phyloP scores from a whole-genome alignment of 2,888 invertebrate species.

The Apamea sordens region DNA sequence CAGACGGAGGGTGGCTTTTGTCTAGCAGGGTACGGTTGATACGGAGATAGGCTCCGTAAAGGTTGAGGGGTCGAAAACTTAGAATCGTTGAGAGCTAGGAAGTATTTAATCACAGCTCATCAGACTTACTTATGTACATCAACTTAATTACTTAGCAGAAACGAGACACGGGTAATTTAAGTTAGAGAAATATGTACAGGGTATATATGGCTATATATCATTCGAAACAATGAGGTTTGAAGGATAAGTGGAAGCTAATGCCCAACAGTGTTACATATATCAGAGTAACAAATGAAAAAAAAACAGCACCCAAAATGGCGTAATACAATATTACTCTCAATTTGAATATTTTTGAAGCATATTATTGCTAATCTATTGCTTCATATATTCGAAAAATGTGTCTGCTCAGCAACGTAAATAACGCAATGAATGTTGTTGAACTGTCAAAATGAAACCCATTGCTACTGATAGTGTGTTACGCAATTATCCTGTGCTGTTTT shows the following conservation, averaged over 20 bases:
- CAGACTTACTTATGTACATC: neutral
- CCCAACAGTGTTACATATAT: neutral
- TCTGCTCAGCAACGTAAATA: too few species aligned
- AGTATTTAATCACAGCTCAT: neutral
- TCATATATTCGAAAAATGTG: too few species aligned
- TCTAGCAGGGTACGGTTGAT: neutral
- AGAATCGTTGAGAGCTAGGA: neutral
- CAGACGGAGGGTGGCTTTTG: neutral
- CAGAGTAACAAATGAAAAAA: neutral
- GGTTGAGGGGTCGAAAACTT: neutral
- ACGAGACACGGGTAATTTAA: neutral
- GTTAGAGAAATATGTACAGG: neutral
- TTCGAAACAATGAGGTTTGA: neutral
- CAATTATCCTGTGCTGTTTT: too few species aligned
- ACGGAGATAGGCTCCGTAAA: neutral
- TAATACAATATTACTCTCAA: too few species aligned
- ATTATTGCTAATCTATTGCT: too few species aligned
- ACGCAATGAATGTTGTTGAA: too few species aligned
- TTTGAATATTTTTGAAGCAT: too few species aligned
- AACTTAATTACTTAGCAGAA: neutral
- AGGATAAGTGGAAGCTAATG: neutral
- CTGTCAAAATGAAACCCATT: too few species aligned
- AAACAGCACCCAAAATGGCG: too few species aligned
- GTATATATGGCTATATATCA: neutral
- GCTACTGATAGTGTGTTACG: too few species aligned